Percentiles rank a stretch among this genome's conserved stretches.
These are phyloP conservation scores for Physocephala rufipes DNA, from an alignment of 2,888 invertebrate genomes.

Conservation along the genomic window DNA sequence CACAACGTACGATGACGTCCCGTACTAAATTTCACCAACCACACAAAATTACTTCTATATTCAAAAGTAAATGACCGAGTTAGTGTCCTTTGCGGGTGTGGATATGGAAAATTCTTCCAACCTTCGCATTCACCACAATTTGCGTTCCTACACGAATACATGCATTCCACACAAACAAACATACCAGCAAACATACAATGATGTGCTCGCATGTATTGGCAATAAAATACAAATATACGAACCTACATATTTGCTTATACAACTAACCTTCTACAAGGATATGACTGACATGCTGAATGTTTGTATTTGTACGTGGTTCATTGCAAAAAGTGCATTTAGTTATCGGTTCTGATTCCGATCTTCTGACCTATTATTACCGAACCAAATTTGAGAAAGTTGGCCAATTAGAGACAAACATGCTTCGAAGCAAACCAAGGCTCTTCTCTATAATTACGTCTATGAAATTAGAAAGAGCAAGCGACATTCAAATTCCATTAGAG, in stretches of 20 bases:
- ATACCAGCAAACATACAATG: background rate
- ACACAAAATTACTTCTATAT: background rate
- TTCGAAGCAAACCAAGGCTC: too few species aligned
- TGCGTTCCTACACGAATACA: background rate
- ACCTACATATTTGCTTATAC: too few species aligned
- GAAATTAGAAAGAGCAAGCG: too few species aligned
- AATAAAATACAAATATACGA: too few species aligned
- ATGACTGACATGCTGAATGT: background rate
- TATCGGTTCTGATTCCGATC: background rate
- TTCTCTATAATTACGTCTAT: too few species aligned
- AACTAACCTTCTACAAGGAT: background rate
- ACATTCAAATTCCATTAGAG: too few species aligned
- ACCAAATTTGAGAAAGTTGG: background rate
- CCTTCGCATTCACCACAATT: too few species aligned
- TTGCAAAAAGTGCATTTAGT: background rate
- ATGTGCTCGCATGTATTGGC: too few species aligned
- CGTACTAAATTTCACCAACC: too few species aligned
- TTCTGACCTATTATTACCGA: background rate
- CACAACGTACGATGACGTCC: slow-evolving; percentile 12
- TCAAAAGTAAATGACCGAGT: background rate
- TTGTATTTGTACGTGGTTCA: background rate
- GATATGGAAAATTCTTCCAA: too few species aligned
- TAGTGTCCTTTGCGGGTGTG: background rate
- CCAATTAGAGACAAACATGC: slow-evolving; percentile 2
- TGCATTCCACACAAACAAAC: background rate